Evolutionary conservation across 2,888 invertebrate genomes (phyloP), one percentile per base, ranked within the genome.

Genomic region (Ennomos quercinarius): DNA sequence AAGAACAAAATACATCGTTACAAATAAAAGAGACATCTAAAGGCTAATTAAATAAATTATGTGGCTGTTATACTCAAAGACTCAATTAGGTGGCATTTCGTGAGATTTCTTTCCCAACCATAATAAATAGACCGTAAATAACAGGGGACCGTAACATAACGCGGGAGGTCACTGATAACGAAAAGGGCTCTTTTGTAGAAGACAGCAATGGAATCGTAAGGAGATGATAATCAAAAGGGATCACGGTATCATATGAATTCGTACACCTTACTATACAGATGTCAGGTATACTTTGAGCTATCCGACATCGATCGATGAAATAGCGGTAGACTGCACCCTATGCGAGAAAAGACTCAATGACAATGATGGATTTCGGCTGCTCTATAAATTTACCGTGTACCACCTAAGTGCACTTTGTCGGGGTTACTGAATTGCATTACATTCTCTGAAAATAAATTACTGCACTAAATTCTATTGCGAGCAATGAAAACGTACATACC

Each of bases 171-270:
- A 61, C 57, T 66, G 62, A 72, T 67, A 77, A 73, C 72, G 67
- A 64, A 74, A 76, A 70, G 72, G 73, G 72, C 72, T 67, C 49
- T 60, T 67, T 56, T 57, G 59, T 67, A 67, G 68, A 71, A 68
- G 63, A 54, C 57, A 62, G 63, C 70, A 71, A 73, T 71, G 71
- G 67, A 73, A 75, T 72, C 68, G 74, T 68, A 73, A 63, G 55
- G 37, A 62, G 71, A 72, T 74, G 74, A 70, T 67, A 74, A 77
- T 76, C 78, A 69, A 70, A 61, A 61, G 57, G 66, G 70, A 72
- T 72, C 66, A 62, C 70, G 67, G 61, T 72, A 74, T 59, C 72
- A 62, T 63, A 63, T 60, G 61, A 66, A 59, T 56, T 44, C 36
- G 56, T 50, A 57, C 52, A 55, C 57, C 52, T 55, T 37, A 17